Base-by-base conservation (phyloP, 2,888 invertebrate species). In the Tetragnatha montana region DNA sequence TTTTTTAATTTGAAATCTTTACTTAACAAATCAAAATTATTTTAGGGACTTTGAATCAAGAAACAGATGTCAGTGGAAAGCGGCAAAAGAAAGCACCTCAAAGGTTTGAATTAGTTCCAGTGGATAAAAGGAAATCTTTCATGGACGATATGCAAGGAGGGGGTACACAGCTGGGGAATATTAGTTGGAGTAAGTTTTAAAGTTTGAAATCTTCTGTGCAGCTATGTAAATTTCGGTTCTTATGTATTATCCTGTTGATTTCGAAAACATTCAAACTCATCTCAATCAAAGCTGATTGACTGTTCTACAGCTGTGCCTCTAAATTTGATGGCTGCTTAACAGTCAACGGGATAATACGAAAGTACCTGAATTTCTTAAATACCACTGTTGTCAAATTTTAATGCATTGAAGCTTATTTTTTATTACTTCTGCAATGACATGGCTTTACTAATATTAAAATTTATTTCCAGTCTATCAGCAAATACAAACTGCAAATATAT, bases 71-170 rank as follows among this genome's bases (percentile, higher is more conserved):
- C 0, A 82, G 73, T 79, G 89, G 89, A 8, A 86, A 86, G 69
- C 70, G 89, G 14, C 86, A 87, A 51, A 90, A 87, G 49, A 90
- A 87, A 69, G 79, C 79, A 3, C 89, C 89, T 10, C 89, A 90
- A 49, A 70, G 89, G 50, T 86, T 90, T 69, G 89, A 87, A 50
- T 49, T 90, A 12, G 82, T 73, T 19, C 89, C 86, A 14, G 50
- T 73, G 0, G 82, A 86, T n/a, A 90, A 87, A 21, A 47, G 87
- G 1, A 90, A 90, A 68, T 86, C 86, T 8, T 51, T 60, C 8
- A 76, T 89, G 49, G 86, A 86, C 22, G 51, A 87, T 69, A 78
- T 81, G 14, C 70, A 90, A 75, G 89, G 89, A 69, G 35, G 73
- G 7, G 89, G 89, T 0, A 50, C 71, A 47, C 81, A 51, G 1